Evolutionary conservation across 1,140 invertebrate species (phyloP).

Genomic region (Bombus haemorrhoidalis): DNA sequence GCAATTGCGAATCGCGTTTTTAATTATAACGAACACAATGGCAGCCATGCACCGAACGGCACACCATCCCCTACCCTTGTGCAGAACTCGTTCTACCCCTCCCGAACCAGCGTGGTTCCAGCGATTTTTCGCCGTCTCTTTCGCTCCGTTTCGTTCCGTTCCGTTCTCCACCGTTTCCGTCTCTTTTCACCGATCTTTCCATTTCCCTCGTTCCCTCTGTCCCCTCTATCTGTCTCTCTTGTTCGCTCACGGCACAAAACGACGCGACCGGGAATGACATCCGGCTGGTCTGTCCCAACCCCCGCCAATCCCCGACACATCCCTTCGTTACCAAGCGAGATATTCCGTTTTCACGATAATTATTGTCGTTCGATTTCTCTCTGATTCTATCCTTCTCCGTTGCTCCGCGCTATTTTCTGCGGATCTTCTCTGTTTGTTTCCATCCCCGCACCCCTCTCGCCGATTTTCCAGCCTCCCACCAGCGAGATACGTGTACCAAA

Average conservation of each 20-base stretch:
- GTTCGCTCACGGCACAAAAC: conserved; percentile 52
- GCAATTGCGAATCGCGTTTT: conserved; percentile 83
- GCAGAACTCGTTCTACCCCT: background rate
- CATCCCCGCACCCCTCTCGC: conserved; percentile 1
- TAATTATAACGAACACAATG: conserved; percentile 84
- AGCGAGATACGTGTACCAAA: conserved; percentile 65
- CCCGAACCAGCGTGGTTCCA: background rate
- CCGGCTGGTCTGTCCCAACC: conserved; percentile 75
- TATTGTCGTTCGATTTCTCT: conserved; percentile 81
- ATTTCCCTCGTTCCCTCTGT: background rate
- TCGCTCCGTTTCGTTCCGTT: background rate
- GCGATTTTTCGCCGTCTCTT: conserved; percentile 28
- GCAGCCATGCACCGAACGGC: conserved; percentile 70
- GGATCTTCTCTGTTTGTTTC: conserved; percentile 20
- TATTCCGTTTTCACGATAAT: conserved; percentile 83
- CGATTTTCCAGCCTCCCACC: conserved; percentile 56
- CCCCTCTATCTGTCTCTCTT: background rate
- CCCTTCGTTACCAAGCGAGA: conserved; percentile 73
- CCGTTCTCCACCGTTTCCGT: background rate
- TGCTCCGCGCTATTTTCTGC: background rate
- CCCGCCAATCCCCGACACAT: conserved; percentile 49
- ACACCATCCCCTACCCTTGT: background rate
- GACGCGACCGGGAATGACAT: conserved; percentile 80
- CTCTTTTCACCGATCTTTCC: conserved; percentile 6
- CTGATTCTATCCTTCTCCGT: conserved; percentile 48